Evolutionary conservation across 2,797 vertebrate genomes (phyloP).

Genomic region (Siniperca undulata): DNA sequence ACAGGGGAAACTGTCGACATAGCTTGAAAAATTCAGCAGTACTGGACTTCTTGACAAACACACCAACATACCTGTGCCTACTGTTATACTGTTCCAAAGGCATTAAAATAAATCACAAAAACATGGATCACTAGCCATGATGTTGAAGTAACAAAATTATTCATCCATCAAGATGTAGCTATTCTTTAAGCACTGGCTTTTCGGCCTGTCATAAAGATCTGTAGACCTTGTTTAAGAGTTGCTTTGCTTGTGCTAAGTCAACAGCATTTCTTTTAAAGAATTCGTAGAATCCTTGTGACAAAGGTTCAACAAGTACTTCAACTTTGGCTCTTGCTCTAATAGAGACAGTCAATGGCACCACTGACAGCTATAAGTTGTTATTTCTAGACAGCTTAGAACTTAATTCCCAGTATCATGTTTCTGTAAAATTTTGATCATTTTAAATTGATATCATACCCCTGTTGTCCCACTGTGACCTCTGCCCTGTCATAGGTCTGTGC

Average conservation of each 20-base stretch:
- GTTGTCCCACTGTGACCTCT: conserved; percentile 7
- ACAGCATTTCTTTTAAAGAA: neutral
- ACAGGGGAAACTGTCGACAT: neutral
- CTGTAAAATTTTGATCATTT: neutral
- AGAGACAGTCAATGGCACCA: neutral
- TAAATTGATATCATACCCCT: neutral
- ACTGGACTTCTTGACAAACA: neutral
- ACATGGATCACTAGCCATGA: neutral
- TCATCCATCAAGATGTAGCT: neutral
- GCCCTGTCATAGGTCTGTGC: neutral
- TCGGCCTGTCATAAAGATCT: neutral
- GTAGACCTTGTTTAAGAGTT: neutral
- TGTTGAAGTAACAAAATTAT: neutral
- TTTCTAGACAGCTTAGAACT: neutral
- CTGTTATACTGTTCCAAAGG: neutral
- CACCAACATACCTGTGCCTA: too few species aligned
- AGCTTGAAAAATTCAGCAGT: neutral
- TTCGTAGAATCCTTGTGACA: neutral
- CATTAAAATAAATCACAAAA: neutral
- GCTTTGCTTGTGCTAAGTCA: neutral
- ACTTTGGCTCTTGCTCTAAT: neutral
- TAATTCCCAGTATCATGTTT: neutral
- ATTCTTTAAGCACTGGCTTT: neutral
- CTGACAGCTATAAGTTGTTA: neutral
- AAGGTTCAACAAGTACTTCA: neutral